Evolutionary conservation across 1,140 invertebrate genomes (phyloP).

Genomic region (Babylonia areolata): DNA sequence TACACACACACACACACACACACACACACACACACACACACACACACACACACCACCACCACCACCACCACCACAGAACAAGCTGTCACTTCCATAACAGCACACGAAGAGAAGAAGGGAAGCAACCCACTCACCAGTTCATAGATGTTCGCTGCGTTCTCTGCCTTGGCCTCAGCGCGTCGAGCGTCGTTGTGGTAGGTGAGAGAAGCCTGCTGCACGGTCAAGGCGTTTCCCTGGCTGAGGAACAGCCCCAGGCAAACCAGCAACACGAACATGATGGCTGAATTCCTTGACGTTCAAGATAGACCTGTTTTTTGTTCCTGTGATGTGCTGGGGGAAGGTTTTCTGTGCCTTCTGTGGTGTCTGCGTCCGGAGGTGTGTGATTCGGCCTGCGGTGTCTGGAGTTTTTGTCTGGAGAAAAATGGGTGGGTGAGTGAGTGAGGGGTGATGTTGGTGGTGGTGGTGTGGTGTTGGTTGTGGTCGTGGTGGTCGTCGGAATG

Average conservation of each 20-base stretch:
- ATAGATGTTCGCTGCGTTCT: neutral
- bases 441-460: neutral
- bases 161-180: neutral
- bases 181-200: neutral
- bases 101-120: no score
- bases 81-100: no score
- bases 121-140: slow-evolving; percentile 4
- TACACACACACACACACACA: no score
- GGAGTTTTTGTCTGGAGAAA: neutral
- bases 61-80: no score
- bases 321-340: neutral
- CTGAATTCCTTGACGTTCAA: neutral
- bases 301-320: neutral
- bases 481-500: neutral
- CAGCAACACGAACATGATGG: neutral
- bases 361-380: neutral
- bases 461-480: neutral
- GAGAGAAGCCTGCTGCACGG: neutral
- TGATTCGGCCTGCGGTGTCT: neutral
- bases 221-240: neutral
- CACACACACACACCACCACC: no score
- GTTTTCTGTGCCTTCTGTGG: neutral
- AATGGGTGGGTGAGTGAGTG: neutral
- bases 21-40: no score
- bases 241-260: neutral